Evolutionary conservation across 2,888 invertebrate species (phyloP).

Genomic region (Nasonia oneida): DNA sequence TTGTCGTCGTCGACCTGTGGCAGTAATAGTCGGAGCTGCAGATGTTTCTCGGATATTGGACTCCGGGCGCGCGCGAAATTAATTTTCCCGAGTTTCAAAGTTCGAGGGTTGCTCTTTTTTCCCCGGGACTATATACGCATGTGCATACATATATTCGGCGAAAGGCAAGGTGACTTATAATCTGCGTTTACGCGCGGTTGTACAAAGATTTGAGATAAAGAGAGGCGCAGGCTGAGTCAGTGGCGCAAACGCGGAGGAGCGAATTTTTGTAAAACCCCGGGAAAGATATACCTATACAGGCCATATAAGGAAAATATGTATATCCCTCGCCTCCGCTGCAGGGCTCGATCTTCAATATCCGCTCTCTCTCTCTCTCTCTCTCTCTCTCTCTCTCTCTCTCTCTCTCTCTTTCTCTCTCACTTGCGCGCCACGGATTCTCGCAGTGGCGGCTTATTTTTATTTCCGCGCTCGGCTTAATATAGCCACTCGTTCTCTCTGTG

Average conservation of each 20-base stretch:
- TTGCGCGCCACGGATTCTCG: neutral
- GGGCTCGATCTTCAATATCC: neutral
- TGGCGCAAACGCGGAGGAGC: neutral
- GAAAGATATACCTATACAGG: neutral
- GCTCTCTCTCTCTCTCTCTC: neutral
- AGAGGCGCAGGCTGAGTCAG: neutral
- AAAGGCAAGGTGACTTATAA: neutral
- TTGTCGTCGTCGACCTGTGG: neutral
- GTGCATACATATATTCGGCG: neutral
- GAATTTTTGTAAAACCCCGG: neutral
- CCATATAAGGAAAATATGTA: neutral
- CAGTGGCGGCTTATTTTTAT: conserved; percentile 8
- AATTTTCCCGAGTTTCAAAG: neutral
- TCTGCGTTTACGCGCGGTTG: neutral
- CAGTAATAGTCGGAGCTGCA: neutral
- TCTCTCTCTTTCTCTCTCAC: neutral
- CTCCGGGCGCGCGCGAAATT: neutral
- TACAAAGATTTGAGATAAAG: neutral
- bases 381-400: no score
- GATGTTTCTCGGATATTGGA: neutral
- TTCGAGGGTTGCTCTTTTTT: neutral
- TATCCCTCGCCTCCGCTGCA: neutral
- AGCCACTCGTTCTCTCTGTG: neutral
- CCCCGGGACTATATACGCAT: neutral
- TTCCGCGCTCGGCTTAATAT: conserved; percentile 31